phyloP scores from a whole-genome alignment of 2,888 invertebrate genomes.

The Theretra japonica region DNA sequence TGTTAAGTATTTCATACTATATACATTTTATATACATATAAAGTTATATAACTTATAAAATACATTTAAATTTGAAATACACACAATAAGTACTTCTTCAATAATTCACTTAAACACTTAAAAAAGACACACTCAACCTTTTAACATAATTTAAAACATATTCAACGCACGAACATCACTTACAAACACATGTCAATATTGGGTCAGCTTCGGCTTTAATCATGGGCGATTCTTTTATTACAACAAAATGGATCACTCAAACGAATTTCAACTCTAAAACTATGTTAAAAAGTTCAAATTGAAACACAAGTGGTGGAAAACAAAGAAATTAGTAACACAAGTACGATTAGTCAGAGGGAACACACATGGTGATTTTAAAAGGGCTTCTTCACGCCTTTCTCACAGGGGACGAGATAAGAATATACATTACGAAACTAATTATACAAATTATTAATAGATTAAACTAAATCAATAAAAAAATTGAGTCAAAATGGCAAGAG shows the following conservation, averaged over 20 bases:
- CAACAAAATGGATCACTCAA: background rate
- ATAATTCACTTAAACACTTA: conserved; percentile 5
- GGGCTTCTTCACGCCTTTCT: conserved; percentile 36
- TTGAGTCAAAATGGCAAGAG: no score
- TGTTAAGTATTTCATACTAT: no score
- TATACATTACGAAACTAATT: background rate
- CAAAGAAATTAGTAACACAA: conserved; percentile 23
- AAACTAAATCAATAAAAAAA: no score
- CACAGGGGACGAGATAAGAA: conserved; percentile 19
- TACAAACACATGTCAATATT: conserved; percentile 52
- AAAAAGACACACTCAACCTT: background rate
- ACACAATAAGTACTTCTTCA: background rate
- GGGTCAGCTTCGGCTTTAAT: conserved; percentile 36
- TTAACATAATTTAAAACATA: background rate
- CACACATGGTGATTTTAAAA: conserved; percentile 44
- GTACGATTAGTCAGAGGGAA: conserved; percentile 39
- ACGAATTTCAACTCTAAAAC: background rate
- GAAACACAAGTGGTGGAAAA: background rate
- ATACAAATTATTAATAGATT: background rate
- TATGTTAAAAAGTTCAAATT: background rate
- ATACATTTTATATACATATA: no score
- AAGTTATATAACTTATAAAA: no score
- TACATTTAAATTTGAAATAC: background rate
- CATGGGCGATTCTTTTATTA: conserved; percentile 23
- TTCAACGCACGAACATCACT: conserved; percentile 35